Evolutionary conservation across 23 tunicate species (phyloP).

Genomic region (Halocynthia aurantium): DNA sequence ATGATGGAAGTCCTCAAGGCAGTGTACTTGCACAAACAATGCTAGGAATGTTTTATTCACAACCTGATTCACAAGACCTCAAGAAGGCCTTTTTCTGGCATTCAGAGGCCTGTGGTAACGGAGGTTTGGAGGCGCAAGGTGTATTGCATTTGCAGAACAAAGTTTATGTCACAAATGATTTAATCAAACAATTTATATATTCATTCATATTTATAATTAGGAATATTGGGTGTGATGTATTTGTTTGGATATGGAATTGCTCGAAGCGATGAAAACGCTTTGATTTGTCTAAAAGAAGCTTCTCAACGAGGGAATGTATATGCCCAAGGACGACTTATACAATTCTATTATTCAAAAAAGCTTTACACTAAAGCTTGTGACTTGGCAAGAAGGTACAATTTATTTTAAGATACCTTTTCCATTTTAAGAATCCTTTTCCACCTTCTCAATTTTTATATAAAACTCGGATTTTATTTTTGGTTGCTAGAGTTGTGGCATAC

Average conservation of each 20-base stretch:
- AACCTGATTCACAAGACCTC: conserved; percentile 72
- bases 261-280: conserved; percentile 46
- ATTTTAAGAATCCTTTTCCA: not conserved
- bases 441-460: not conserved
- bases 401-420: not conserved
- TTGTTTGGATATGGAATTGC: conserved; percentile 60
- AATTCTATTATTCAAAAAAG: conserved; percentile 68
- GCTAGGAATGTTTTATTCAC: conserved; percentile 91
- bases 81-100: conserved; percentile 96
- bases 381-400: conserved; percentile 61
- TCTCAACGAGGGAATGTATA: conserved; percentile 86
- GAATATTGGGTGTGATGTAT: conserved; percentile 93
- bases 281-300: conserved; percentile 88
- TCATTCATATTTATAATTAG: conserved; percentile 17
- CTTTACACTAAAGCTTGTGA: conserved; percentile 92
- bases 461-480: not conserved
- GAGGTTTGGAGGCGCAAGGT: conserved; percentile 96
- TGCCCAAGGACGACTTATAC: conserved; percentile 87
- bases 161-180: too few species aligned
- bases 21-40: conserved; percentile 79
- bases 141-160: not conserved
- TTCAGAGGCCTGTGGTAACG: conserved; percentile 98
- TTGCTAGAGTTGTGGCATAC: conserved; percentile 66
- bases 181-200: too few species aligned
- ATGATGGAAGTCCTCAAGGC: conserved; percentile 85